Evolutionary conservation across 2,797 vertebrate genomes (phyloP), one percentile per base, ranked within the genome.

Genomic region (Semaprochilodus insignis): DNA sequence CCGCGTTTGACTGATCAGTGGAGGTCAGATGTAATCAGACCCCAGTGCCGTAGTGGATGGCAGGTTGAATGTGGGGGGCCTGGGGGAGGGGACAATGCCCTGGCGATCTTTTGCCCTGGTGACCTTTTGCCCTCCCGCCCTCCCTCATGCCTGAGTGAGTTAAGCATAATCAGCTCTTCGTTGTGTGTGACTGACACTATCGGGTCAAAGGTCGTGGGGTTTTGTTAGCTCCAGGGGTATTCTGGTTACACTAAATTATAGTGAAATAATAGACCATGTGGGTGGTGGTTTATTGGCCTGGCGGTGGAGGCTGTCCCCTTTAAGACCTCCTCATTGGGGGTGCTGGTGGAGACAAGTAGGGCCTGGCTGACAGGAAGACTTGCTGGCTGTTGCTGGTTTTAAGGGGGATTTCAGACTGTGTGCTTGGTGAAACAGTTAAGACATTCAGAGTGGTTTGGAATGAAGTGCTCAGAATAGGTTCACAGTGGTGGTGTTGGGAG

Each of bases 21-120:
- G 48, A 60, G 44, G 48, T 79, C 77, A 60, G 31, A 63, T 66
- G 55, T 77, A 80, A 80, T 81, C 66, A 62, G 72, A 78, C 36
- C 25, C 52, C 2, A 3, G 36, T 14, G 48, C 59, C 16, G 31
- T 57, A 7, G 31, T 31, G 31, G 63, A 8, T 21, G 10, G 25
- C 6, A 31, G 48, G 44, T 10, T 48, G 44, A 48, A 10, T 48
- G 44, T 2, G 11, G 11, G 44, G 5, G 1, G 70, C 16, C 40
- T 44, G 31, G n/a, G 44, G 55, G 52, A 54, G 23, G 54, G 77
- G 5, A 52, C 34, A 65, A 74, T 31, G 2, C 44, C 82, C 65
- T 84, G 72, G 55, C 62, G 63, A 23, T n/a, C 57, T 60, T n/a
- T 60, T n/a, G 57, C 57, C 57, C 1, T 23, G 57, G 19, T 21